Conservation (phyloP, 2,113 vertebrate species). For the Hippolais icterina region DNA sequence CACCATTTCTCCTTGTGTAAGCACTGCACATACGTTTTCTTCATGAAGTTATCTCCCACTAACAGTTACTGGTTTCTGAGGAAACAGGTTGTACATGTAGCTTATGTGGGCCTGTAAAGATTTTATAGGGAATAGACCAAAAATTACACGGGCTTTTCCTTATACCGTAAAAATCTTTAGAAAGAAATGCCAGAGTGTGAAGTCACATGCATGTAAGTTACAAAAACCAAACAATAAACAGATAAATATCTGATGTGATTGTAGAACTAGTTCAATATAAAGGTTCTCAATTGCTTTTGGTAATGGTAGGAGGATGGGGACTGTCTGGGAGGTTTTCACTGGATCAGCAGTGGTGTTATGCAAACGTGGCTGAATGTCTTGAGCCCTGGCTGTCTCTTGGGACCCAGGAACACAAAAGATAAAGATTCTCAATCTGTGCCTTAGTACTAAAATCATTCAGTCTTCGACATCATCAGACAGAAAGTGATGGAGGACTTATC, state of each 20-base stretch:
- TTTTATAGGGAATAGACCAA: background rate
- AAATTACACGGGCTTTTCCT: background rate
- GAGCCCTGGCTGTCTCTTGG: background rate
- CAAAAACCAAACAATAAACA: background rate
- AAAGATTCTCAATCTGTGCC: background rate
- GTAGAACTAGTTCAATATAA: background rate
- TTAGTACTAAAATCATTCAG: background rate
- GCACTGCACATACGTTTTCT: background rate
- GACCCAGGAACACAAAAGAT: background rate
- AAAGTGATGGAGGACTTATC: background rate
- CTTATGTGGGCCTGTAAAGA: background rate
- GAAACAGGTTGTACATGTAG: background rate
- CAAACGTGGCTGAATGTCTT: background rate
- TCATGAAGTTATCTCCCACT: background rate
- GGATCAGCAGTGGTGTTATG: background rate
- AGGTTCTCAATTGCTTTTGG: background rate
- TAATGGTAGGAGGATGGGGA: fast-evolving
- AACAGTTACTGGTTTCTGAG: background rate
- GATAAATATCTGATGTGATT: background rate
- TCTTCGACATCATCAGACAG: background rate
- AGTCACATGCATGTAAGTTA: background rate
- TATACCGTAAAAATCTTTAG: background rate
- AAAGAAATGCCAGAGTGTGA: background rate
- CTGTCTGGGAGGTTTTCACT: background rate
- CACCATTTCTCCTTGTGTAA: background rate